A percentile compares a stretch with the other conserved stretches of the same genome.
These are phyloP conservation scores for Danaus melanippus DNA, from an alignment of 1,140 invertebrate genomes.

Conservation along the genomic window DNA sequence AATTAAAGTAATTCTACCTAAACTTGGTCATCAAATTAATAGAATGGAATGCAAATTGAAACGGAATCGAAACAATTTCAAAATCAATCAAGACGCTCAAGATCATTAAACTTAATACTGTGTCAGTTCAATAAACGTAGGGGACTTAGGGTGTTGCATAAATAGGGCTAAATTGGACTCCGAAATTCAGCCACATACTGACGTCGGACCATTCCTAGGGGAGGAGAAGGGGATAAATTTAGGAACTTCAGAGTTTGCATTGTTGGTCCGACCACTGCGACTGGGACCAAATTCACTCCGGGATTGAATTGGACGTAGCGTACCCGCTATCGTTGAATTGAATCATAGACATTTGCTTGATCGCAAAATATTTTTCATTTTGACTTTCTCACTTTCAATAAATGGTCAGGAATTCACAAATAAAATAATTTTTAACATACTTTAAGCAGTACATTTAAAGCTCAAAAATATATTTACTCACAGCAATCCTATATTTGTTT, in stretches of 20 bases:
- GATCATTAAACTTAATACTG: slow-evolving; percentile 29
- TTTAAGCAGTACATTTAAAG: too few relatives aligned
- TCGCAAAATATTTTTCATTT: too few relatives aligned
- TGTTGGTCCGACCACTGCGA: slow-evolving; percentile 46
- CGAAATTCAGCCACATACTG: slow-evolving; percentile 46
- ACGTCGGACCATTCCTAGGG: slow-evolving; percentile 36
- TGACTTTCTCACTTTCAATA: too few relatives aligned
- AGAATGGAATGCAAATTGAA: slow-evolving; percentile 17
- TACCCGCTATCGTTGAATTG: slow-evolving; percentile 40
- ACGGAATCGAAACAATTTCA: slow-evolving; percentile 25
- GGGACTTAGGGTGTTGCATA: slow-evolving; percentile 42
- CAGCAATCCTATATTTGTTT: too few relatives aligned
- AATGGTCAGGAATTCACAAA: too few relatives aligned
- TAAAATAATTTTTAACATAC: too few relatives aligned
- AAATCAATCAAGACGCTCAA: slow-evolving; percentile 31
- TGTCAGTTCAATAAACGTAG: slow-evolving; percentile 28
- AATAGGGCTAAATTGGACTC: slow-evolving; percentile 55
- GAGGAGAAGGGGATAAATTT: slow-evolving; percentile 39
- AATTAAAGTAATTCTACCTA: too few relatives aligned
- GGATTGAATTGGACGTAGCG: slow-evolving; percentile 55
- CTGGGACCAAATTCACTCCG: slow-evolving; percentile 40
- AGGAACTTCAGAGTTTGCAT: slow-evolving; percentile 56
- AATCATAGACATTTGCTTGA: slow-evolving; percentile 31
- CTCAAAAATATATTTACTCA: too few relatives aligned
- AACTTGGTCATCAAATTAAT: too few relatives aligned